Conservation (phyloP, 2,113 vertebrate genomes). For the Symphodus melops region DNA sequence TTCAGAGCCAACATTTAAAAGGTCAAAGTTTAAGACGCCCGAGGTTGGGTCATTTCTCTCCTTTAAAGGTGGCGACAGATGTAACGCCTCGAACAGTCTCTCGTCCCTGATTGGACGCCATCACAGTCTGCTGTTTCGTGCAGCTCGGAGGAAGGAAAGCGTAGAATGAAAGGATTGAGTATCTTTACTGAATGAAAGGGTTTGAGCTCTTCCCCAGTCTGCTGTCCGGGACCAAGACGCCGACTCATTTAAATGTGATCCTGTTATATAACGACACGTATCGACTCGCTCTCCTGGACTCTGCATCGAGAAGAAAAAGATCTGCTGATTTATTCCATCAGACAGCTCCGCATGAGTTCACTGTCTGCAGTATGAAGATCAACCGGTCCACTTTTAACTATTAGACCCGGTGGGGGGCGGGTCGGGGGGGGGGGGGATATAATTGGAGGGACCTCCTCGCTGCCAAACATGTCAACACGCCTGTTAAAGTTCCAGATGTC, state of each 20-base stretch:
- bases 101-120: too few species aligned
- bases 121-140: too few species aligned
- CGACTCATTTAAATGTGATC: background rate
- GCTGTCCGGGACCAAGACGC: background rate
- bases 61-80: too few species aligned
- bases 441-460: constrained; percentile 37
- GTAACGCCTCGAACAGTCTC: too few species aligned
- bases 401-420: constrained; percentile 26
- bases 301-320: background rate
- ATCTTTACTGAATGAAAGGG: background rate
- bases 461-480: constrained; percentile 56
- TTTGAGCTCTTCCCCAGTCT: background rate
- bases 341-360: constrained; percentile 54
- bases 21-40: too few species aligned
- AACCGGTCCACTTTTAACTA: constrained; percentile 29
- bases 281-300: background rate
- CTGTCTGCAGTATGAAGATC: constrained; percentile 23
- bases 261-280: background rate
- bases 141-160: too few species aligned
- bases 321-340: constrained; percentile 31
- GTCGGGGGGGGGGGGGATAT: constrained; percentile 15
- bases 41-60: too few species aligned
- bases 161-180: too few species aligned
- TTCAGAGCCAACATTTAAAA: too few species aligned
- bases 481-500: constrained; percentile 54